These are phyloP conservation scores for Orthosia gracilis DNA, from an alignment of 2,888 invertebrate species.

Conservation along the genomic window DNA sequence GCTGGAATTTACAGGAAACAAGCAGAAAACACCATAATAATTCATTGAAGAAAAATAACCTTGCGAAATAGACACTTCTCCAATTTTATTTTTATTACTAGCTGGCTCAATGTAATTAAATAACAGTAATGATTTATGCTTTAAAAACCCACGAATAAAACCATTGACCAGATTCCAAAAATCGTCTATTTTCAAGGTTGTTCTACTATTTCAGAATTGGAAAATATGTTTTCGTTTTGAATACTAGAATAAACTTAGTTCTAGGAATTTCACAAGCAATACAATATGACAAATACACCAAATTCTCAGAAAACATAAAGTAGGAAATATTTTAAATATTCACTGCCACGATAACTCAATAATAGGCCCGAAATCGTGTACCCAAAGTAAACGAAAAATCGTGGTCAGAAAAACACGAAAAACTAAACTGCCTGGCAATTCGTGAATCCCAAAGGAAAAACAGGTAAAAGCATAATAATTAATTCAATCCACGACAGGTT, in stretches of 20 bases:
- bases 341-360: slow-evolving; percentile 4
- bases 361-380: slow-evolving; percentile 12
- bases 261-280: not conserved
- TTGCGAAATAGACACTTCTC: not conserved
- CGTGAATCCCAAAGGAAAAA: slow-evolving; percentile 43
- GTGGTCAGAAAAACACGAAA: slow-evolving; percentile 31
- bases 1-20: slow-evolving; percentile 28
- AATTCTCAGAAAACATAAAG: not conserved
- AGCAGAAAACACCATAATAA: not conserved
- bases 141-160: no score
- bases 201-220: not conserved
- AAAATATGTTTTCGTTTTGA: not conserved
- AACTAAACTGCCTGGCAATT: slow-evolving; percentile 26
- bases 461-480: slow-evolving; percentile 54
- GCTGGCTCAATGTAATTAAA: no score
- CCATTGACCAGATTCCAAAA: no score
- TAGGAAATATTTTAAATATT: not conserved
- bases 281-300: not conserved
- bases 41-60: not conserved
- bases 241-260: not conserved
- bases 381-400: slow-evolving; percentile 13
- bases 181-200: not conserved
- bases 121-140: no score
- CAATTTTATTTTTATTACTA: not conserved
- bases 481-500: slow-evolving; percentile 52